A percentile compares a stretch with the other conserved stretches of the same genome.
Conservation (phyloP, 2,888 invertebrate genomes). For the Drosophila quinaria region DNA sequence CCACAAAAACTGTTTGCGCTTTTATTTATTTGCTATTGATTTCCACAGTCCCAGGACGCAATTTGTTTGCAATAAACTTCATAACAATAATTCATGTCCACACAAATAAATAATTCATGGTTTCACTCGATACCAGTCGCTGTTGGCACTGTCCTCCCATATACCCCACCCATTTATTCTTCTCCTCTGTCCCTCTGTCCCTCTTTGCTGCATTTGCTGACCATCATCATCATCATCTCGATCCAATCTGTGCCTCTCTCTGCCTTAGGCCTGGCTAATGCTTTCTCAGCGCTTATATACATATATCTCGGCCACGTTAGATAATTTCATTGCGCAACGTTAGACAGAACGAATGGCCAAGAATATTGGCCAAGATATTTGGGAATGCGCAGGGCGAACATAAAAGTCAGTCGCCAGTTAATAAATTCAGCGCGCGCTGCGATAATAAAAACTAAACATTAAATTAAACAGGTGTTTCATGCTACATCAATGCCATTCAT, state of each 20-base stretch:
- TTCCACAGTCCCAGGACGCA: slow-evolving; percentile 82
- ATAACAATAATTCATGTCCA: slow-evolving; percentile 83
- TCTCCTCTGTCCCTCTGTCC: background rate
- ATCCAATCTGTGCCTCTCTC: slow-evolving; percentile 5
- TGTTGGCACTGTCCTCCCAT: background rate
- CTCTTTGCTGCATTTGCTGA: background rate
- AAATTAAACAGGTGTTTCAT: slow-evolving; percentile 77
- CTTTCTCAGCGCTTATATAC: slow-evolving; percentile 25
- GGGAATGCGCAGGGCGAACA: slow-evolving; percentile 34
- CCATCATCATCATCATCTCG: slow-evolving; percentile 20
- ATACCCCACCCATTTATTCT: too few species aligned
- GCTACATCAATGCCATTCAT: slow-evolving; percentile 46
- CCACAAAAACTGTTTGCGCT: slow-evolving; percentile 81
- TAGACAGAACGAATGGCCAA: slow-evolving; percentile 16
- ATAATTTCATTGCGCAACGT: slow-evolving; percentile 55
- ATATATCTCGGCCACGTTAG: slow-evolving; percentile 30
- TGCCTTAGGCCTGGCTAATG: slow-evolving; percentile 43
- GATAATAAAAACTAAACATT: slow-evolving; percentile 78
- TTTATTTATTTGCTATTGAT: slow-evolving; percentile 83
- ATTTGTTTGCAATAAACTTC: slow-evolving; percentile 83
- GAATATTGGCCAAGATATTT: slow-evolving; percentile 1
- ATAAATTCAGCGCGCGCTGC: slow-evolving; percentile 63
- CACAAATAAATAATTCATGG: slow-evolving; percentile 82
- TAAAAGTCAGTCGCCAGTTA: slow-evolving; percentile 60
- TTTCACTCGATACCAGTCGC: slow-evolving; percentile 50